These are phyloP conservation scores for Pygmarrhopalites habei DNA, from an alignment of 1,140 invertebrate species.

Conservation along the genomic window DNA sequence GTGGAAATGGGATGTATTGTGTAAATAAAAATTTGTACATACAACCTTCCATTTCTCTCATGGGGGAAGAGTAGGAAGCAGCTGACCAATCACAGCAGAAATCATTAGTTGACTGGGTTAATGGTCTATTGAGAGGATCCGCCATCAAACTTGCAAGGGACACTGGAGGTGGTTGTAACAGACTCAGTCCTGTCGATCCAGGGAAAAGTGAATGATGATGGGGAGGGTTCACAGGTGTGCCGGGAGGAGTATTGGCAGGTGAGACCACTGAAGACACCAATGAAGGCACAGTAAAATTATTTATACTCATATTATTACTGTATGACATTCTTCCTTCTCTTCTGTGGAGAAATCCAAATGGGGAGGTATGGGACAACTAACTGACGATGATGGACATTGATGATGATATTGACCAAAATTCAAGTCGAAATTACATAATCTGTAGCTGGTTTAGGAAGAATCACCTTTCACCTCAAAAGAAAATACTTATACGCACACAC, in stretches of 20 bases:
- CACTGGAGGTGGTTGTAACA: neutral
- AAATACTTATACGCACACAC: too few species aligned
- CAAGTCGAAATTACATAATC: too few species aligned
- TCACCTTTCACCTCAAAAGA: too few species aligned
- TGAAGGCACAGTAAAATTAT: conserved; percentile 12
- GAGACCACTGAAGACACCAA: conserved; percentile 7
- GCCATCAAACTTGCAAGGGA: conserved; percentile 23
- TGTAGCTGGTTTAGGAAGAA: too few species aligned
- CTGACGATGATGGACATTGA: too few species aligned
- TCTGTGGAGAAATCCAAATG: too few species aligned
- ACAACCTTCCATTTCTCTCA: conserved; percentile 42
- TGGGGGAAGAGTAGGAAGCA: conserved; percentile 38
- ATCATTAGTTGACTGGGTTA: conserved; percentile 27
- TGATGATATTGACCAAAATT: too few species aligned
- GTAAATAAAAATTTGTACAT: neutral
- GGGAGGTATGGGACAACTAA: too few species aligned
- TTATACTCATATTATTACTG: neutral
- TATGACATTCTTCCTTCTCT: neutral
- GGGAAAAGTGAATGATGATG: neutral
- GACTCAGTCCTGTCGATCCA: neutral
- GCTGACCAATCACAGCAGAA: conserved; percentile 39
- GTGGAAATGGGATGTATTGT: neutral
- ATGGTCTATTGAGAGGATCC: conserved; percentile 22
- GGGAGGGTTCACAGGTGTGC: neutral
- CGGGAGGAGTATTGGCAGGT: conserved; percentile 7